Conservation (phyloP, 2,113 vertebrate species). For the Sinocyclocheilus maitianheensis region DNA sequence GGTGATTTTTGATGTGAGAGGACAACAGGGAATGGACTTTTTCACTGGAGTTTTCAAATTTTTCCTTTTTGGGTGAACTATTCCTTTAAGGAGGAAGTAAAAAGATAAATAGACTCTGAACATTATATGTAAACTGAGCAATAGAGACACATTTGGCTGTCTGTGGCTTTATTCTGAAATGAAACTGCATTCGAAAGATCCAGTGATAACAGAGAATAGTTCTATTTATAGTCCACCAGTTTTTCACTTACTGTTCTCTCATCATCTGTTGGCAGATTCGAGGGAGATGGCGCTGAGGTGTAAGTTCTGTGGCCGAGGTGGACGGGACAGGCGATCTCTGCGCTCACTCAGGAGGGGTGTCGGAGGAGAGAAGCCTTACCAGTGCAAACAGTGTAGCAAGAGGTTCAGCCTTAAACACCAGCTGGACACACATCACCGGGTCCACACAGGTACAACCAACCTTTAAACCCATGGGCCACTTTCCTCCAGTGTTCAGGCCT, state of each 20-base stretch:
- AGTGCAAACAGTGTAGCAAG: constrained; percentile 78
- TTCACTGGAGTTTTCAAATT: no score
- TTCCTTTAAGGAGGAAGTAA: no score
- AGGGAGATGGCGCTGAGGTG: constrained; percentile 61
- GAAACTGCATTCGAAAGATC: not conserved
- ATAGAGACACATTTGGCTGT: not conserved
- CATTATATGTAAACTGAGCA: not conserved
- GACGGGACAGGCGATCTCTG: constrained; percentile 46
- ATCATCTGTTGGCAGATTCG: constrained; percentile 48
- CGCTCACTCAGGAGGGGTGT: constrained; percentile 60
- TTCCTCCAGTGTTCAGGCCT: not conserved
- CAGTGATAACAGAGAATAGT: not conserved
- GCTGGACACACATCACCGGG: constrained; percentile 82
- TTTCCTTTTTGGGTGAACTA: no score
- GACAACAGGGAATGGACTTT: no score
- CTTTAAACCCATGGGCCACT: not conserved
- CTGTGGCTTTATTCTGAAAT: constrained; percentile 5
- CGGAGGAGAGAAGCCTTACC: constrained; percentile 74
- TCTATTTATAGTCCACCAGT: not conserved
- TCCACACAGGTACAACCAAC: constrained; percentile 79
- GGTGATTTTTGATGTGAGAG: no score
- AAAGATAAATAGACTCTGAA: not conserved
- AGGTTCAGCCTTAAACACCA: constrained; percentile 86
- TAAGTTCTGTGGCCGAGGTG: constrained; percentile 59
- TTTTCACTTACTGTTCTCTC: not conserved